Base-by-base conservation (phyloP, 2,797 vertebrate genomes). In the Eleutherodactylus coqui region DNA sequence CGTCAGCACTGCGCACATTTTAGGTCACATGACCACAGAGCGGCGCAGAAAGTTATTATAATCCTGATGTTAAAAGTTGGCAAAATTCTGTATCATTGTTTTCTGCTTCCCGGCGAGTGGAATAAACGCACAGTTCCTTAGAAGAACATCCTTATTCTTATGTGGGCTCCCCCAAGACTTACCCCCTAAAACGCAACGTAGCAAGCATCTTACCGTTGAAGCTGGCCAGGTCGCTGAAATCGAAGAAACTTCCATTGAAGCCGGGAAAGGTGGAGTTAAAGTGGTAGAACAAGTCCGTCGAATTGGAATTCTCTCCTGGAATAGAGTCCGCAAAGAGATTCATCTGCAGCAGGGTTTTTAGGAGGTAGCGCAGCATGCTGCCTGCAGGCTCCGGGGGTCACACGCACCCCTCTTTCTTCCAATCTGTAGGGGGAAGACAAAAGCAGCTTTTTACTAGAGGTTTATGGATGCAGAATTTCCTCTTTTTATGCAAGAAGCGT, bases 281-380 rank as follows among this genome's bases (percentile, higher is more conserved):
- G 82, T 94, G 95, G 89, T 94, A 95, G 91, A 96, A 94, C 45
- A 93, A 91, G 47, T 97, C 96, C 16, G 95, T 96, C 86, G 95
- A 93, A 87, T 97, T 98, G 86, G 94, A 92, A 3, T 93, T 82
- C 87, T 95, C 94, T 0, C 93, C 91, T 47, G 92, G 93, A 89
- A 97, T 88, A 67, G 95, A 96, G 91, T 98, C 97, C 0, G 96
- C 96, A 91, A 99, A 98, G 85, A 99, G 94, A 92, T 98, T 99
- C 97, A 99, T 97, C 94, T 99, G 97, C 90, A 99, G 95, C 88
- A 99, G 95, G 62, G 97, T 97, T 93, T 99, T 97, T 88, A 99
- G 95, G 92, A 99, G 93, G 93, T 98, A 99, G 79, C 97, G 97
- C 93, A 99, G 94, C 98, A 99, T 99, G 91, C 92, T 91, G 91